These are phyloP conservation scores for Prenolepis imparis DNA, from an alignment of 2,888 invertebrate species.

Conservation along the genomic window DNA sequence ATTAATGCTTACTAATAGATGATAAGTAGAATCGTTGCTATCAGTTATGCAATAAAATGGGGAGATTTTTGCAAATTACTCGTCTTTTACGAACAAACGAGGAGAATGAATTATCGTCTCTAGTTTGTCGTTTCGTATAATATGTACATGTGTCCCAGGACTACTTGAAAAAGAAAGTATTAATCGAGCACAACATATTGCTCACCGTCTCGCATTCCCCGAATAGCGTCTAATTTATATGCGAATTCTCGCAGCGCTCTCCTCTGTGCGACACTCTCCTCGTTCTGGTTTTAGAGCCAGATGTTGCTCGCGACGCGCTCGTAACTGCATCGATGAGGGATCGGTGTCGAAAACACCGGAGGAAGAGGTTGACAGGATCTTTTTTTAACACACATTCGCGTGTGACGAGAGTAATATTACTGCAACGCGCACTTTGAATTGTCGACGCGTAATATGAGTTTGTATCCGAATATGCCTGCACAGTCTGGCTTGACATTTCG, in stretches of 20 bases:
- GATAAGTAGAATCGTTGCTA: neutral
- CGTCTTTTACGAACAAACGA: neutral
- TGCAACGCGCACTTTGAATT: neutral
- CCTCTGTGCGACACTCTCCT: slow-evolving; percentile 44
- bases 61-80: neutral
- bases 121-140: slow-evolving; percentile 10
- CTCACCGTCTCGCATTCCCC: slow-evolving; percentile 64
- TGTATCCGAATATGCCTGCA: no score
- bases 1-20: slow-evolving; percentile 5
- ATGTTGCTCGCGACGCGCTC: slow-evolving; percentile 62
- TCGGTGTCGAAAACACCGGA: slow-evolving; percentile 61
- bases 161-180: slow-evolving; percentile 65
- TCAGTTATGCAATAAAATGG: neutral
- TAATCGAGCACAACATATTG: slow-evolving; percentile 66
- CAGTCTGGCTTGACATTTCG: neutral
- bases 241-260: slow-evolving; percentile 73
- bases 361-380: slow-evolving; percentile 23
- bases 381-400: slow-evolving; percentile 11
- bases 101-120: neutral
- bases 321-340: slow-evolving; percentile 72
- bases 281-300: slow-evolving; percentile 66
- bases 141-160: slow-evolving; percentile 23
- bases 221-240: slow-evolving; percentile 74
- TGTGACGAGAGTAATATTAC: neutral
- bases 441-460: neutral